Conservation (phyloP, 2,113 vertebrate genomes). For the Oxygymnocypris stewartii region DNA sequence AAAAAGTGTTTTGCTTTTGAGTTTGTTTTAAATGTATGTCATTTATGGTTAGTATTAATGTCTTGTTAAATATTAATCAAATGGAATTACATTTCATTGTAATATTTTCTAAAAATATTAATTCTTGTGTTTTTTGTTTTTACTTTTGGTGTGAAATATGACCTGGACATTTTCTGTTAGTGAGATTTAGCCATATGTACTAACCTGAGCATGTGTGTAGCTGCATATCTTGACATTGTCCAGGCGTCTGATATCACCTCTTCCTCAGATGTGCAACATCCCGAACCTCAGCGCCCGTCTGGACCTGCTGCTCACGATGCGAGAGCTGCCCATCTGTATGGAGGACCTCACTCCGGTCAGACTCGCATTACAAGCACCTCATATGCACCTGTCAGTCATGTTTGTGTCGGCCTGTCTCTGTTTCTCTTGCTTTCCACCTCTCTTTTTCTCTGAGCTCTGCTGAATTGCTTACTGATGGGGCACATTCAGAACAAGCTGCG, state of each 20-base stretch:
- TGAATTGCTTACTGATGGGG: slow-evolving; percentile 15
- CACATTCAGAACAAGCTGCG: not conserved
- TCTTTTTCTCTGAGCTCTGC: slow-evolving; percentile 16
- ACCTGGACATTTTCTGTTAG: not conserved
- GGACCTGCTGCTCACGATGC: slow-evolving; percentile 77
- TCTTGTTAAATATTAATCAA: no score
- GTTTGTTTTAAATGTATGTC: no score
- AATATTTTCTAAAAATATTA: not conserved
- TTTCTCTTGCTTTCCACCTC: not conserved
- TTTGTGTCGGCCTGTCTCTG: not conserved
- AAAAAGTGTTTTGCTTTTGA: no score
- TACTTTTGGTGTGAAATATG: not conserved
- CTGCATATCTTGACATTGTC: not conserved
- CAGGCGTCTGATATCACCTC: not conserved
- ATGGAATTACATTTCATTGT: no score
- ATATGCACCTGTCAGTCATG: not conserved
- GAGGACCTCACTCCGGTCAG: slow-evolving; percentile 79
- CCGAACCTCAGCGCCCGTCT: slow-evolving; percentile 75
- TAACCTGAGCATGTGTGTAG: not conserved
- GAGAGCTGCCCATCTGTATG: slow-evolving; percentile 78
- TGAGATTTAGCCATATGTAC: not conserved
- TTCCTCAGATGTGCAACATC: slow-evolving; percentile 83
- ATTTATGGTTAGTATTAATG: no score
- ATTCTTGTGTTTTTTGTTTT: not conserved
- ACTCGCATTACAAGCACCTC: slow-evolving; percentile 24